These are phyloP conservation scores for Tenthredo mesomela DNA, from an alignment of 2,888 invertebrate genomes.

Conservation along the genomic window DNA sequence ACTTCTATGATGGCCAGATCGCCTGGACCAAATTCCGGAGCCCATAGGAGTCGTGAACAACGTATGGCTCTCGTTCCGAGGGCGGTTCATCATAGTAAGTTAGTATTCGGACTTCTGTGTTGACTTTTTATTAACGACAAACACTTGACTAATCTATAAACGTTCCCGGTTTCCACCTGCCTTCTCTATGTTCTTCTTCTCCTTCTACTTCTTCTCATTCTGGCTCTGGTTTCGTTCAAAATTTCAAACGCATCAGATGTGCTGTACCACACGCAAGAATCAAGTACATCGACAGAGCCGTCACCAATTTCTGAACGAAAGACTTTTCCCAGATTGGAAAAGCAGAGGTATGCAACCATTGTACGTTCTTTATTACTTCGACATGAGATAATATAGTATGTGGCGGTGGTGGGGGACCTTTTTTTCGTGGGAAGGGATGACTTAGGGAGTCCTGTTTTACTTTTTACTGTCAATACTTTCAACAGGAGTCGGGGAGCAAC, in stretches of 20 bases:
- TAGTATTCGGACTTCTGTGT: constrained; percentile 80
- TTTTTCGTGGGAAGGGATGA: too few species aligned
- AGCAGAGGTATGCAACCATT: constrained; percentile 69
- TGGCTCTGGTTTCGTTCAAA: constrained; percentile 37
- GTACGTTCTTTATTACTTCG: constrained; percentile 45
- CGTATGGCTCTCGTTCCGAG: constrained; percentile 79
- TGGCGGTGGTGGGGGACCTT: too few species aligned
- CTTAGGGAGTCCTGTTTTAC: not conserved
- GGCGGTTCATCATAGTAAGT: constrained; percentile 82
- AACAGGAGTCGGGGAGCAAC: constrained; percentile 72
- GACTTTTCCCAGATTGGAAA: constrained; percentile 76
- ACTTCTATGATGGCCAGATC: constrained; percentile 72
- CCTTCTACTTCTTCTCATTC: constrained; percentile 52
- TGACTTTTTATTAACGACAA: constrained; percentile 62
- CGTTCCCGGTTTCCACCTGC: constrained; percentile 52
- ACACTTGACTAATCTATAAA: constrained; percentile 58
- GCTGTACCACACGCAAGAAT: constrained; percentile 79
- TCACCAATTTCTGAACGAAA: constrained; percentile 80
- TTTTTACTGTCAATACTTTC: not conserved
- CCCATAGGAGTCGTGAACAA: constrained; percentile 76
- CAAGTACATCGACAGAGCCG: constrained; percentile 80
- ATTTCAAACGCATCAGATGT: constrained; percentile 69
- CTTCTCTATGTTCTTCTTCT: constrained; percentile 50
- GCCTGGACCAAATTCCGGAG: constrained; percentile 76
- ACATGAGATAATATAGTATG: too few species aligned